phyloP scores from a whole-genome alignment of 2,797 vertebrate genomes.

The Dendrocincla fuliginosa region DNA sequence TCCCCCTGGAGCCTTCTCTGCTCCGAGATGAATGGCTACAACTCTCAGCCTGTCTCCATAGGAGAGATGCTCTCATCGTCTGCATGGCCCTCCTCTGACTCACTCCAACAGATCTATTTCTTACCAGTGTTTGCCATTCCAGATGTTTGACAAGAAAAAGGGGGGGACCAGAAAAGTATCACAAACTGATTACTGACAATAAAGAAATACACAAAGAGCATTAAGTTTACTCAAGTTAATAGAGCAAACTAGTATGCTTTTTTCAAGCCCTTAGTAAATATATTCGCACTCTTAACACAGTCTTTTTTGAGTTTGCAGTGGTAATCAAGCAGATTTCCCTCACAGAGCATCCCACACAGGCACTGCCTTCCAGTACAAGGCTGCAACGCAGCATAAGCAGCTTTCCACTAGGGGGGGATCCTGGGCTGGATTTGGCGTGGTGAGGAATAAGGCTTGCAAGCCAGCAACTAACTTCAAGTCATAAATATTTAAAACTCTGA shows the following conservation, averaged over 20 bases:
- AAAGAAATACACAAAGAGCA: neutral
- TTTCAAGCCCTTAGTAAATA: neutral
- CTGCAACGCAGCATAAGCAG: neutral
- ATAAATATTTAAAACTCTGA: neutral
- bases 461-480: neutral
- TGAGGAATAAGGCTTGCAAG: neutral
- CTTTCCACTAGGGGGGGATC: conserved; percentile 25
- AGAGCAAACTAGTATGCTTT: neutral
- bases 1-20: neutral
- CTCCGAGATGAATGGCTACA: neutral
- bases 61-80: neutral
- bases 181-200: neutral
- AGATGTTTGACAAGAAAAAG: neutral
- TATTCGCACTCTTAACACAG: neutral
- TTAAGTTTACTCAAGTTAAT: neutral
- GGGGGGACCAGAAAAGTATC: neutral
- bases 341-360: neutral
- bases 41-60: neutral
- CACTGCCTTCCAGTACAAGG: rapidly evolving
- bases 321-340: neutral
- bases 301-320: neutral
- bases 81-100: neutral
- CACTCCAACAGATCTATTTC: neutral
- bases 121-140: neutral
- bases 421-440: neutral